Evolutionary conservation across 30 jellyfish, hydroid and myxozoan genomes (phyloP), one percentile per base, ranked within the genome.

Genomic region (Chironex yamaguchii): DNA sequence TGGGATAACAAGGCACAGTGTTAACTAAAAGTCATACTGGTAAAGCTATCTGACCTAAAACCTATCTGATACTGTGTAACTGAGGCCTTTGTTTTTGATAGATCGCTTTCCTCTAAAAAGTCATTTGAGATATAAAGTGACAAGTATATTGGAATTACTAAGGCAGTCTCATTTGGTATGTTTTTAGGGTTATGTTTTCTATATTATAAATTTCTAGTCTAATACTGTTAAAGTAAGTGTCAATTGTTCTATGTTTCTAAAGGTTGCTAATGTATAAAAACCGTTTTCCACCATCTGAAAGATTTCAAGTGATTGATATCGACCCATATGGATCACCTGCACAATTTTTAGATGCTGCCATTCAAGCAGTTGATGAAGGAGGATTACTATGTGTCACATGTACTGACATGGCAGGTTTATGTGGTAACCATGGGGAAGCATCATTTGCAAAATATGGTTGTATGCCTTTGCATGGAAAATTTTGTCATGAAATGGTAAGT

Each of bases 251-350:
- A 0, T 49, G 49, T 86, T 34, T 30, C 62, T 77, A 23, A 30
- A 94, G 99, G 28, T 65, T 89, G 0, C 72, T 89, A 71, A 89
- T 94, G 99, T 89, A 89, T 54, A 90, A 83, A 64, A 42, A 52
- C 53, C 75, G 92, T 9, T 71, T 12, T 35, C 97, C 97, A 21
- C 17, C 36, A 23, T 68, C 86, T 2, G 76, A 67, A 3, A 31
- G 96, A 27, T 87, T 76, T 36, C 95, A 88, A 22, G 92, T 96
- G 3, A 96, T 96, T 34, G 99, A 96, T 66, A 48, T 96, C 27
- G 99, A 96, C 52, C 99, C 99, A 0, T 96, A 90, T 69, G 99
- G 99, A 1, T 96, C 99, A 0, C 98, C 99, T 2, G 91, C 98
- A 33, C 69, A 79, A 35, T 96, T 96, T 63, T 92, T 96, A 62